These are phyloP conservation scores for Cactoblastis cactorum DNA, from an alignment of 2,888 invertebrate species.

Conservation along the genomic window DNA sequence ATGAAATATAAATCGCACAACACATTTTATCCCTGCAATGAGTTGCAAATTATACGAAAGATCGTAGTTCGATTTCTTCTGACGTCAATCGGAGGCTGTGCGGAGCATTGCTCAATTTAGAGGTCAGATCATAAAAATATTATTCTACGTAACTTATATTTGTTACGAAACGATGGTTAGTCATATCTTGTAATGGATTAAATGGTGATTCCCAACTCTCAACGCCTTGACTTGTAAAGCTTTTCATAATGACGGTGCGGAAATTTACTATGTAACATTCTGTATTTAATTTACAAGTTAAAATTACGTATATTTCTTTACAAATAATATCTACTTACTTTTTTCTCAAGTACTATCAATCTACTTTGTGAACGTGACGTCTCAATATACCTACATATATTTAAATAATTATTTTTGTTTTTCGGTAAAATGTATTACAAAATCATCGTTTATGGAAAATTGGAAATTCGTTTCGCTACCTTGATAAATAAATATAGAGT, in stretches of 20 bases:
- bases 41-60: conserved; percentile 5
- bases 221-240: neutral
- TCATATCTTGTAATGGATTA: conserved; percentile 30
- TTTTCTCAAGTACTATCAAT: no score
- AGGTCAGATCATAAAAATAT: conserved; percentile 27
- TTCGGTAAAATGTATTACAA: no score
- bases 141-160: conserved; percentile 19
- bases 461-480: no score
- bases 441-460: no score
- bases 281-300: neutral
- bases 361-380: no score
- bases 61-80: conserved; percentile 17
- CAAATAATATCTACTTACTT: no score
- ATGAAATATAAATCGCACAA: neutral
- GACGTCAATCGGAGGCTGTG: conserved; percentile 41
- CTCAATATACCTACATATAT: no score
- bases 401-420: no score
- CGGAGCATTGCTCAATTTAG: conserved; percentile 33
- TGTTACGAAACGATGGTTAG: conserved; percentile 26
- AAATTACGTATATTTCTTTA: neutral
- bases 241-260: conserved; percentile 3
- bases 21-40: conserved; percentile 10
- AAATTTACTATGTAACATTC: conserved; percentile 1
- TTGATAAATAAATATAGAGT: no score
- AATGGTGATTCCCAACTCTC: conserved; percentile 33